Percentiles rank a stretch among this genome's conserved stretches.
These are phyloP conservation scores for Pomacea maculata DNA, from an alignment of 1,140 invertebrate genomes.

Conservation along the genomic window DNA sequence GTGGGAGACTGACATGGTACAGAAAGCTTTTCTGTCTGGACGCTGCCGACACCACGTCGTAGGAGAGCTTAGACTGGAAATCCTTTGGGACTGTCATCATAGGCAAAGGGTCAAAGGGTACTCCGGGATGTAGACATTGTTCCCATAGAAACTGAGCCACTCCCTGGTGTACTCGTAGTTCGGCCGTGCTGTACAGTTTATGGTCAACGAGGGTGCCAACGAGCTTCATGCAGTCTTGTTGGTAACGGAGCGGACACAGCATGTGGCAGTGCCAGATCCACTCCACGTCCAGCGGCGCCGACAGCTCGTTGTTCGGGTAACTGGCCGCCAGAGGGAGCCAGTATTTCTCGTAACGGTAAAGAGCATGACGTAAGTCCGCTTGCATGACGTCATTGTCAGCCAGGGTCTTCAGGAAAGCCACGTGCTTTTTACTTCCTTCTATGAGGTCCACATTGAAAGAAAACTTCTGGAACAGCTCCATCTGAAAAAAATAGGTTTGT, in stretches of 20 bases:
- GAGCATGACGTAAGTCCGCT: conserved; percentile 45
- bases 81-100: not conserved
- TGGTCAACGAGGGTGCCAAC: conserved; percentile 63
- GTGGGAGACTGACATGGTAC: conserved; percentile 68
- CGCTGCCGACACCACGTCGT: conserved; percentile 63
- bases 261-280: conserved; percentile 70
- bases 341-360: conserved; percentile 65
- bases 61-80: conserved; percentile 40
- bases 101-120: conserved; percentile 36
- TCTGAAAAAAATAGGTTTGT: no score
- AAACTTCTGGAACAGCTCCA: no score
- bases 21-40: conserved; percentile 61
- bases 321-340: conserved; percentile 66
- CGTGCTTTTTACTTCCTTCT: no score
- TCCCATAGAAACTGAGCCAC: conserved; percentile 32
- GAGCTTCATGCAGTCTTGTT: conserved; percentile 61
- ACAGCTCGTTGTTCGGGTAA: conserved; percentile 38
- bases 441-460: no score
- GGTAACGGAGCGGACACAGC: conserved; percentile 63
- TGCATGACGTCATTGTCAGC: no score
- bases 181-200: conserved; percentile 20
- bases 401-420: no score
- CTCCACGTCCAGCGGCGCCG: conserved; percentile 67
- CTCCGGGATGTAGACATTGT: conserved; percentile 41
- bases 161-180: not conserved